Evolutionary conservation across 2,113 vertebrate genomes (phyloP).

Genomic region (Athene noctua): DNA sequence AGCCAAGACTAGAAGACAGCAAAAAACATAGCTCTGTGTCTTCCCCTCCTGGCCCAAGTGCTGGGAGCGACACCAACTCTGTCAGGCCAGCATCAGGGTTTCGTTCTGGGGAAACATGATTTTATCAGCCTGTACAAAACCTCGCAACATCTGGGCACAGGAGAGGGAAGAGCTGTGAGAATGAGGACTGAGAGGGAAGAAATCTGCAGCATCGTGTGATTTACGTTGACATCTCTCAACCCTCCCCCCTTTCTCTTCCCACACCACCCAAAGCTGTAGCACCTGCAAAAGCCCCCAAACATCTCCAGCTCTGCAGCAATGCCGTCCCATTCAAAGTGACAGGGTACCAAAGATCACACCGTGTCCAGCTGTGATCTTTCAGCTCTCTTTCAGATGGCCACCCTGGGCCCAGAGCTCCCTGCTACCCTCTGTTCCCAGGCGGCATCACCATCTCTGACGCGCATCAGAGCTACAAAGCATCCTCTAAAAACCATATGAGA

Average conservation of each 20-base stretch:
- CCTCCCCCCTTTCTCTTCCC: background rate
- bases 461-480: background rate
- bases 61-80: background rate
- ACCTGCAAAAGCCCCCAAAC: background rate
- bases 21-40: background rate
- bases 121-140: background rate
- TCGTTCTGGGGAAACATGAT: fast-evolving
- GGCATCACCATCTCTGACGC: background rate
- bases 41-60: fast-evolving
- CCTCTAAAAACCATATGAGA: background rate
- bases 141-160: background rate
- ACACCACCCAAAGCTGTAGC: background rate
- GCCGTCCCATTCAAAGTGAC: background rate
- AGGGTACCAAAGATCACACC: background rate
- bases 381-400: background rate
- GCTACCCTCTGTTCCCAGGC: background rate
- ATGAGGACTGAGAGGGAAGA: background rate
- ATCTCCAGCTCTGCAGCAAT: background rate
- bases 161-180: background rate
- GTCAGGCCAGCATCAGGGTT: fast-evolving
- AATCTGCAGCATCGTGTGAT: background rate
- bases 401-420: background rate
- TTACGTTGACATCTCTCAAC: background rate
- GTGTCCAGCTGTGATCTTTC: background rate
- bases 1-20: background rate